Base-by-base conservation (phyloP, 2,113 vertebrate species). In the Oncorhynchus nerka region DNA sequence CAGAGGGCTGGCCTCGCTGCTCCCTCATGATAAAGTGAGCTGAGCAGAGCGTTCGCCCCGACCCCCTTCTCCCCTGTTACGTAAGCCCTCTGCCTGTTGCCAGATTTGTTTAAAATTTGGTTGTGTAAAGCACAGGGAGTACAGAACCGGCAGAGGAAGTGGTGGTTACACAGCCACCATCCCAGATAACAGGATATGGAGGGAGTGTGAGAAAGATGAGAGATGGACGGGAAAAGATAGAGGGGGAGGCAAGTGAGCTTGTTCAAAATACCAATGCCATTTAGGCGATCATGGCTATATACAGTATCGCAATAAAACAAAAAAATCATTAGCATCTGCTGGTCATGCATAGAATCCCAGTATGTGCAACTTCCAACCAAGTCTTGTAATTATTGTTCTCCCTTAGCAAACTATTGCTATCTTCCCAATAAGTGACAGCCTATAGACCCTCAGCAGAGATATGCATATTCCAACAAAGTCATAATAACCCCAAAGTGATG, bases 71-170 rank as follows among this genome's bases (percentile, higher is more conserved):
- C 77, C 74, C 68, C 80, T 70, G 76, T 92, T 93, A 92, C 87
- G 88, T 92, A 94, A 92, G 85, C 66, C 30, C n/a, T 66, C 49
- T 87, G 82, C 74, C 78, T 83, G 77, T 48, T 79, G 81, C 84
- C 88, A 90, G 86, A 91, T 90, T 90, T 93, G 89, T 89, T 92
- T 91, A 91, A 92, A 89, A 89, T 89, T 88, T 89, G 89, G 84
- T 89, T 92, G 84, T 81, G 79, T 86, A 77, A 88, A 87, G 87
- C 69, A 69, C 39, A 81, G 79, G 24, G 71, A 77, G 80, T 70
- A 68, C 71, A 72, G 81, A 75, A 75, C 81, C 77, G 75, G 72
- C 77, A 80, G 83, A 85, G 89, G 89, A 89, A 91, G 89, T 83
- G 74, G 83, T 75, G 65, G 81, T 74, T 77, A 73, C 73, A 80